Evolutionary conservation across 1,140 invertebrate genomes (phyloP), one percentile per base, ranked within the genome.

Genomic region (Drosophila pallidifrons): DNA sequence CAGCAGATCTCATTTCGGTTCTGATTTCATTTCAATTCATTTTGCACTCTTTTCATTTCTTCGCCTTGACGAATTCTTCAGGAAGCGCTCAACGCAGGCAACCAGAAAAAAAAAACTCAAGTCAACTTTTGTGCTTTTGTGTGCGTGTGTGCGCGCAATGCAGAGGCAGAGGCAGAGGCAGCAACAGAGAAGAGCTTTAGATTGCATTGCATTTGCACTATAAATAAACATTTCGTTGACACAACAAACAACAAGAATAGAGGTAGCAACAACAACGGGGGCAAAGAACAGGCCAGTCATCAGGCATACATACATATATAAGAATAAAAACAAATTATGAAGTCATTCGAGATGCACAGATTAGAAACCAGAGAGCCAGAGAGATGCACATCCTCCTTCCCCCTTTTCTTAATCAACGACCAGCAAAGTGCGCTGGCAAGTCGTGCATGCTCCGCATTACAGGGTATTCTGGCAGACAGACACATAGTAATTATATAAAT

Each of bases 1-100:
- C 71, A 25, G 60, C 80, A 88, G 83, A 87, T 87, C 83, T 82
- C 77, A 79, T 87, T 87, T 87, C 82, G 49, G 68, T 63, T 68
- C 58, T 75, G 35, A 87, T 86, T 86, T 87, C 65, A 69, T 81
- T 65, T 66, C 47, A 15, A 47, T 49, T 38, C 1, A 38, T 38
- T 8, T 25, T 25, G 20, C 20, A 25, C 20, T 25, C 20, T 25
- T 25, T 25, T 32, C 30, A 10, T 25, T 8, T 2, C n/a, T 5
- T 64, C 13, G 55, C 55, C 13, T 15, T 51, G 43, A 47, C 46
- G 35, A 49, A 47, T 52, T 64, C 60, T 80, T 86, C 79, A 87
- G 82, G 82, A 86, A 86, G 75, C 59, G 51, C 64, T 65, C 57
- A 11, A 59, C 54, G 71, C 82, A 79, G 76, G 82, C 82, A 87